Percentiles rank a stretch among this genome's conserved stretches.
Evolutionary conservation across 2,113 vertebrate genomes (phyloP).

Genomic region (Ptilorrhoa leucosticta): DNA sequence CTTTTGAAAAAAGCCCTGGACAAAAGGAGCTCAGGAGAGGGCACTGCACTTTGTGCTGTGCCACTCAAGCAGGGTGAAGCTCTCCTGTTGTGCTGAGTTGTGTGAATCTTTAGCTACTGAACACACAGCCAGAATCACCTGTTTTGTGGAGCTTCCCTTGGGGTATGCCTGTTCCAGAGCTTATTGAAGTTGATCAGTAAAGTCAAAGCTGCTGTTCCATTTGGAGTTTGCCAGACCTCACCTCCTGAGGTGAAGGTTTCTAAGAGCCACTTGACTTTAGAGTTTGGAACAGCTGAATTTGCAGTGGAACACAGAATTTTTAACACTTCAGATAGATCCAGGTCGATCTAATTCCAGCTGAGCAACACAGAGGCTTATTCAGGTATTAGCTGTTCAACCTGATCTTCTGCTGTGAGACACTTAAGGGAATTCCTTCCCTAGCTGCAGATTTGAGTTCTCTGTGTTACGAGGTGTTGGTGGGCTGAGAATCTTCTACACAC

Average conservation of each 20-base stretch:
- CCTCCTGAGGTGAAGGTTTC: neutral
- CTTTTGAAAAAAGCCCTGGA: neutral
- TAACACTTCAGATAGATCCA: neutral
- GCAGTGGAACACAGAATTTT: neutral
- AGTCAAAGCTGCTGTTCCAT: neutral
- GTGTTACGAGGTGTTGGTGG: neutral
- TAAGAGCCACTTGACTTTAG: neutral
- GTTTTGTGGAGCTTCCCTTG: neutral
- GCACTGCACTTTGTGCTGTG: neutral
- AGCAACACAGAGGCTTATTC: neutral
- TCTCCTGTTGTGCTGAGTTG: neutral
- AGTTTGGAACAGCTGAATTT: neutral
- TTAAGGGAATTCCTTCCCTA: neutral
- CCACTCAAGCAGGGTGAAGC: neutral
- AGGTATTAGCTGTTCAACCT: neutral
- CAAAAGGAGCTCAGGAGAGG: neutral
- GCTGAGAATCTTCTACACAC: neutral
- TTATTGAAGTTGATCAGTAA: neutral
- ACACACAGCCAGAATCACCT: neutral
- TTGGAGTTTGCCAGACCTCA: neutral
- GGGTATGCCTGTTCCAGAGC: neutral
- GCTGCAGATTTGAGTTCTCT: neutral
- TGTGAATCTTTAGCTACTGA: neutral
- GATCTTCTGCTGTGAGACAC: neutral
- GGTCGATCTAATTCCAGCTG: neutral